Conservation (phyloP, 2,888 invertebrate species). For the Linnaemya vulpina region DNA sequence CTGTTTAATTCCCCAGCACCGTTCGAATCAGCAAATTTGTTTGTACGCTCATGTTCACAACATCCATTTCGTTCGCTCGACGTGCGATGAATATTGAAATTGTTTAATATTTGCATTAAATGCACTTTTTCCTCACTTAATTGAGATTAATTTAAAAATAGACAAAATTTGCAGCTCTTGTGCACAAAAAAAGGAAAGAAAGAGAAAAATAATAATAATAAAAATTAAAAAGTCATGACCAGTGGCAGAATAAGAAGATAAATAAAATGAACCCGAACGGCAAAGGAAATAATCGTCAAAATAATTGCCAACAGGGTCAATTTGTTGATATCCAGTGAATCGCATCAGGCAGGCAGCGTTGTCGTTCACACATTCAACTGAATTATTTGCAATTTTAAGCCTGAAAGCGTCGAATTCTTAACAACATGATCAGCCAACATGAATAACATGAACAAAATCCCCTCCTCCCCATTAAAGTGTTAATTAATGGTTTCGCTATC, state of each 20-base stretch:
- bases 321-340: conserved; percentile 28
- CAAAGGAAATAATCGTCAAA: conserved; percentile 63
- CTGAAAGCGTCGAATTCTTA: background rate
- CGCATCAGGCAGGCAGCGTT: background rate
- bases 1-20: conserved; percentile 44
- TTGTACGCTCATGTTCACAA: conserved; percentile 24
- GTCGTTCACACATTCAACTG: background rate
- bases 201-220: no score
- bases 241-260: background rate
- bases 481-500: conserved; percentile 62
- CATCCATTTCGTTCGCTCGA: conserved; percentile 34
- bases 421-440: background rate
- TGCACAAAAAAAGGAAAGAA: background rate
- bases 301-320: conserved; percentile 55
- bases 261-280: background rate
- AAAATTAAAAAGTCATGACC: conserved; percentile 41
- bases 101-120: conserved; percentile 61
- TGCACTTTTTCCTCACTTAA: conserved; percentile 64
- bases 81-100: conserved; percentile 50
- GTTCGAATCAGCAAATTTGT: conserved; percentile 44
- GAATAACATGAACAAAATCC: background rate
- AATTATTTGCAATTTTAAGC: conserved; percentile 10
- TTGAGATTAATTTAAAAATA: conserved; percentile 66
- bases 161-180: background rate
- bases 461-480: conserved; percentile 42